Base-by-base conservation (phyloP, 2,888 invertebrate genomes). In the Drosophila multiciliata region DNA sequence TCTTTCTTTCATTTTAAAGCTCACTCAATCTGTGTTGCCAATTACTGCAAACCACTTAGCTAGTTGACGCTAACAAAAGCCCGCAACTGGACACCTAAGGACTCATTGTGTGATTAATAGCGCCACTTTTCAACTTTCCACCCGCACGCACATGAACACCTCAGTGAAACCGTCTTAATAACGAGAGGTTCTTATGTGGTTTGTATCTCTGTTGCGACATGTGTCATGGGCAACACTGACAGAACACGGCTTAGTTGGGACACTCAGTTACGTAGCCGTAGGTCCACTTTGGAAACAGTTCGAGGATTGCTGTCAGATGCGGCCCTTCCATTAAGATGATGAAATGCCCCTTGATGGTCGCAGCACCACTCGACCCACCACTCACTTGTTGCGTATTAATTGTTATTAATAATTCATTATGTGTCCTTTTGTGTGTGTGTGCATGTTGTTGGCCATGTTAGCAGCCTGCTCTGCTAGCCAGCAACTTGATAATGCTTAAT, bases 361-460 rank as follows among this genome's bases (percentile, higher is more conserved):
- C 49, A 48, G 26, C 38, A 17, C 40, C 53, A 29, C 45, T 26
- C 71, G 40, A 61, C 66, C 54, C 72, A 65, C 61, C 72, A 65
- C 61, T 48, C 63, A 85, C 84, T 90, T 87, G 90, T 87, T 88
- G 88, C 75, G 86, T 82, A 80, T 78, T 90, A 87, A 89, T 88
- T 83, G 88, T 71, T 81, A 88, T 88, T 87, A 89, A 87, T 88
- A 83, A 83, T 88, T 79, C 42, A 88, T 50, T 38, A 57, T 58
- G 60, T 63, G 60, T 62, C 57, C 65, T 50, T 64, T 1, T 23
- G 23, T 23, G 23, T 23, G 23, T 58, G 49, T 26, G 45, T 55
- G 23, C 32, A 55, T 40, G 52, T 32, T 42, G 32, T 20, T 15
- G 40, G n/a, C 12, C 55, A 55, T 57, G 6, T 57, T 57, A 42